Evolutionary conservation across 2,888 invertebrate species (phyloP).

Genomic region (Eristalis pertinax): DNA sequence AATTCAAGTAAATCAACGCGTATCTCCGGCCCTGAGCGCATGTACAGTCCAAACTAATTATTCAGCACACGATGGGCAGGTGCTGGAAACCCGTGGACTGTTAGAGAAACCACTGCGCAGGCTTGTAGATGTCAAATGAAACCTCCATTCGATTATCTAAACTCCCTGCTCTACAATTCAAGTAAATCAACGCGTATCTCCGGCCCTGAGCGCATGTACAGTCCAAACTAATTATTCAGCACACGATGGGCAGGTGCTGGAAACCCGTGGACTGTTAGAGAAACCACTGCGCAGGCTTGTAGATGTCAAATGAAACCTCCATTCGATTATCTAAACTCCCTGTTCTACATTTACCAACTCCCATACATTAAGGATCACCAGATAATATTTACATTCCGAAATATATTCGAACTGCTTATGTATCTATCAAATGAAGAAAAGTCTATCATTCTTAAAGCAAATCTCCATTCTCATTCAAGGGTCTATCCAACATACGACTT

Average conservation of each 20-base stretch:
- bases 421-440: slow-evolving; percentile 7
- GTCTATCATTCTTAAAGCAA: not conserved
- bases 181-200: not conserved
- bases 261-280: not conserved
- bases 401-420: not conserved
- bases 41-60: not conserved
- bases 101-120: not conserved
- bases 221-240: not conserved
- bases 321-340: slow-evolving; percentile 9
- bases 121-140: slow-evolving; percentile 19
- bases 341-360: not conserved
- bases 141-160: not conserved
- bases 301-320: slow-evolving; percentile 4
- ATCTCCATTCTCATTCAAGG: slow-evolving; percentile 83
- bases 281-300: not conserved
- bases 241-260: not conserved
- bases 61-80: not conserved
- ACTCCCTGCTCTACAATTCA: not conserved
- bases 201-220: not conserved
- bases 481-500: slow-evolving; percentile 99
- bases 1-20: not conserved
- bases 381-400: too few relatives aligned
- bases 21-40: not conserved
- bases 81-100: not conserved
- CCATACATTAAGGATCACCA: too few relatives aligned